Evolutionary conservation across 2,888 invertebrate species (phyloP), one percentile per base, ranked within the genome.

Genomic region (Piscicola geometra): DNA sequence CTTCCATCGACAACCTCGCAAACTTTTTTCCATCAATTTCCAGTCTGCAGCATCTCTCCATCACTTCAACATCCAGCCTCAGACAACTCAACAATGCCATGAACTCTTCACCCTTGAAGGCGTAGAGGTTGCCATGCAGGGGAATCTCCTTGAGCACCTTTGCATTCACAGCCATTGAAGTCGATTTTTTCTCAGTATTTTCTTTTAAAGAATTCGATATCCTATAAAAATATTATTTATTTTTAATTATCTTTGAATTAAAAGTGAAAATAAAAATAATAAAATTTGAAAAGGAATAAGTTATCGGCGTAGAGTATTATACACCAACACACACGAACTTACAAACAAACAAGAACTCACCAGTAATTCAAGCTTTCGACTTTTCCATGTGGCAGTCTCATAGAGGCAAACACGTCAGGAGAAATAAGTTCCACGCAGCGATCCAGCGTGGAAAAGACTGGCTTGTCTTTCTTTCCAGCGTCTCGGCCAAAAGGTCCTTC

Each of bases 21-120:
- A 84, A 84, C 75, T 81, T 81, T 66, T 82, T 81, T 12, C 84
- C 84, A 76, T 84, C 83, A 9, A 84, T 80, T 70, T 81, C 69
- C 9, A 69, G 21, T 30, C 76, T 79, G 28, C 75, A 50, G 64
- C 78, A 78, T 0, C 21, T 50, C 30, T 75, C 52, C 3, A 79
- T 71, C 12, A 52, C 70, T 18, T 66, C 74, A 69, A 83, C 83
- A 21, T 82, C 81, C 2, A 84, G 73, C 12, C 81, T 80, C 77
- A 84, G 76, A 75, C 81, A 81, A 47, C 81, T 79, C 25, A 84
- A 79, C 76, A 84, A 82, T 73, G 82, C 82, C 5, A 80, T 79
- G 79, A 84, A 82, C 76, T 82, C 82, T 79, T 82, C 82, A 32
- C 79, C 79, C 1, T 81, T 80, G 76, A 83, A 83, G 52, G 79